A percentile compares a stretch with the other conserved stretches of the same genome.
Evolutionary conservation across 2,113 vertebrate species (phyloP).

Genomic region (Corvus cornix): DNA sequence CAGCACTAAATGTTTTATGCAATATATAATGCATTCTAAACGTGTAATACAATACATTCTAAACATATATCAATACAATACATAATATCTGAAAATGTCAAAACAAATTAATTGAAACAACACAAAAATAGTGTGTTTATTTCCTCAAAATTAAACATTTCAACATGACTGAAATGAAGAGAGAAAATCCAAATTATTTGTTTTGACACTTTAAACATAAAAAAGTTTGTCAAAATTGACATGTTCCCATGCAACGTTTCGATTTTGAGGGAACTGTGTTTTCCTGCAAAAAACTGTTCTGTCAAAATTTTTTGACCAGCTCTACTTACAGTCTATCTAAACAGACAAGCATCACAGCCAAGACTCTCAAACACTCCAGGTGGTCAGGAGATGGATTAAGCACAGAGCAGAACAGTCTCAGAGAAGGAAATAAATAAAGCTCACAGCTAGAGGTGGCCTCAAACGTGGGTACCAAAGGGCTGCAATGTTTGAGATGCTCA

Average conservation of each 20-base stretch:
- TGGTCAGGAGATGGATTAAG: constrained; percentile 61
- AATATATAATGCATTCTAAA: neutral
- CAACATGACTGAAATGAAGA: neutral
- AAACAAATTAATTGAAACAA: constrained; percentile 60
- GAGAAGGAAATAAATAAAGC: constrained; percentile 48
- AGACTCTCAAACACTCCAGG: constrained; percentile 52
- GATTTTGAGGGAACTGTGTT: neutral
- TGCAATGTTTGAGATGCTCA: neutral
- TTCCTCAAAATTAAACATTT: constrained; percentile 7
- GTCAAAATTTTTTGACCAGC: constrained; percentile 64
- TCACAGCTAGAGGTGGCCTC: constrained; percentile 9
- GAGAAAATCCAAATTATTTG: constrained; percentile 30
- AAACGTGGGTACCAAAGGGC: neutral
- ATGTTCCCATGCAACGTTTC: neutral
- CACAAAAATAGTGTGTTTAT: constrained; percentile 10
- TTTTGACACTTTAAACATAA: constrained; percentile 37
- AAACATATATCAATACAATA: neutral
- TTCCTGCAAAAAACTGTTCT: constrained; percentile 45
- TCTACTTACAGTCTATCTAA: constrained; percentile 41
- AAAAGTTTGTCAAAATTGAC: constrained; percentile 52
- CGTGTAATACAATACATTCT: neutral
- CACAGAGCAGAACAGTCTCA: constrained; percentile 35
- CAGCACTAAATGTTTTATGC: neutral
- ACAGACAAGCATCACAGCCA: constrained; percentile 53
- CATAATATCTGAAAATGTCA: constrained; percentile 9